Conservation (phyloP, 2,113 vertebrate species). For the Tringa solitaria region DNA sequence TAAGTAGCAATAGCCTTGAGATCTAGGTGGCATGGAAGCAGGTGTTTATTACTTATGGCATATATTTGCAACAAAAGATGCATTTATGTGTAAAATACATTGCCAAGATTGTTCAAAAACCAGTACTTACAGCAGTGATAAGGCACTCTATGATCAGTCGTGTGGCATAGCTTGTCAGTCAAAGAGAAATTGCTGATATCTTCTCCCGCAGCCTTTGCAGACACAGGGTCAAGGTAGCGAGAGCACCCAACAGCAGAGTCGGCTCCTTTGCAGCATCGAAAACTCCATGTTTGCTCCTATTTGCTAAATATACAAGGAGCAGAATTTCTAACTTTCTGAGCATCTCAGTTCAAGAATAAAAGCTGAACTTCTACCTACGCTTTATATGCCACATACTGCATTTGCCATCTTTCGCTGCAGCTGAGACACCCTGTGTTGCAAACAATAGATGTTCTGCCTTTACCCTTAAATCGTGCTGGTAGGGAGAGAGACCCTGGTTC, state of each 20-base stretch:
- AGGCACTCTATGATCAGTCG: background rate
- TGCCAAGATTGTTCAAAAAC: background rate
- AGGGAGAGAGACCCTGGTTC: background rate
- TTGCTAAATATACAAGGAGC: background rate
- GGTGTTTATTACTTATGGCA: background rate
- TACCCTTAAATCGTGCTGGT: background rate
- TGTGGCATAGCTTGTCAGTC: background rate
- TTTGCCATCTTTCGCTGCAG: background rate
- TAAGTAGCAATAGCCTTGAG: background rate
- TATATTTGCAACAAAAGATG: background rate
- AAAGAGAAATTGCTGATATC: background rate
- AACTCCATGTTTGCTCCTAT: background rate
- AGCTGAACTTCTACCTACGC: background rate
- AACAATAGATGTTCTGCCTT: background rate
- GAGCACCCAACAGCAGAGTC: background rate
- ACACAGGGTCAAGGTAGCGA: background rate
- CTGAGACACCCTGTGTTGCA: background rate
- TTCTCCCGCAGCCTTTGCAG: background rate
- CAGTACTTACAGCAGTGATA: background rate
- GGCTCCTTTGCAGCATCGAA: background rate
- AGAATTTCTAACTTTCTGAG: background rate
- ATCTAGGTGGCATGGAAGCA: background rate
- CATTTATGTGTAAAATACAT: background rate
- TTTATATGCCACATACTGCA: background rate
- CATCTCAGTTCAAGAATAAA: background rate